Conservation (phyloP, 2,113 vertebrate species). For the Xiphophorus couchianus region DNA sequence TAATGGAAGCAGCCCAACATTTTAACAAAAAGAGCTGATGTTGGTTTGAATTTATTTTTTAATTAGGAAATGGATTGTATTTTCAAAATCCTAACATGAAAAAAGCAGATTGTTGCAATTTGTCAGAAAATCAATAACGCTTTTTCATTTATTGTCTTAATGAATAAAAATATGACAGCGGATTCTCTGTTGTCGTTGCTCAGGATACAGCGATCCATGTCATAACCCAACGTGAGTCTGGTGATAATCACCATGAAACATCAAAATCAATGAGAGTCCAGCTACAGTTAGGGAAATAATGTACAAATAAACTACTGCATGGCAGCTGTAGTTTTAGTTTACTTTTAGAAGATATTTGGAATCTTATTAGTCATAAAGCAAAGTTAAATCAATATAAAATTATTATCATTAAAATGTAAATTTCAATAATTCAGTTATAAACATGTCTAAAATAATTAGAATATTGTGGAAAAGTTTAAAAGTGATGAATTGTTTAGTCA, state of each 20-base stretch:
- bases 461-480: no score
- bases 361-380: not conserved
- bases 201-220: slow-evolving; percentile 11
- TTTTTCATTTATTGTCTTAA: slow-evolving; percentile 41
- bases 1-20: not conserved
- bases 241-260: not conserved
- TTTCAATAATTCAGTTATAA: no score
- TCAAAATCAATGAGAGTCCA: not conserved
- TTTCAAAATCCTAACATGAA: slow-evolving; percentile 4
- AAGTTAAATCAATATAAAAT: no score
- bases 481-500: no score
- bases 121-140: slow-evolving; percentile 60
- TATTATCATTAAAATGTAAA: no score
- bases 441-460: no score
- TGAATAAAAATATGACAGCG: slow-evolving; percentile 42
- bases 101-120: slow-evolving; percentile 30
- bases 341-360: not conserved
- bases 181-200: slow-evolving; percentile 25
- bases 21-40: not conserved
- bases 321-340: not conserved
- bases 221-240: slow-evolving; percentile 3
- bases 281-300: no score
- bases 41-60: slow-evolving; percentile 3
- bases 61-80: slow-evolving; percentile 36
- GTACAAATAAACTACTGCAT: no score